Conservation (phyloP, 2,888 invertebrate genomes). For the Cordilura impudica region DNA sequence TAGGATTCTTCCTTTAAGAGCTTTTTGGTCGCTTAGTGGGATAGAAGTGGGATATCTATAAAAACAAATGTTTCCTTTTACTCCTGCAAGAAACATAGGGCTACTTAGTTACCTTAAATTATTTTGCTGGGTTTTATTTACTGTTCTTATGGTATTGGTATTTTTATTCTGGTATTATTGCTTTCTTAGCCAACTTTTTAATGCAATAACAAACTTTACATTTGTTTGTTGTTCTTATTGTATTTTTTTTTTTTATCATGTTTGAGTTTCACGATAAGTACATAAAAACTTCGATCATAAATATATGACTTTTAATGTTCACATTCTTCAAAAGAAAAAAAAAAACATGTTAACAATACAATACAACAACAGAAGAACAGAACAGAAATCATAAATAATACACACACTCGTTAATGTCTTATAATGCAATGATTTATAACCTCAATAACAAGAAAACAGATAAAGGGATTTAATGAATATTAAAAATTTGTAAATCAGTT, state of each 20-base stretch:
- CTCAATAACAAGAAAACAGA: constrained; percentile 48
- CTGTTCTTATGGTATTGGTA: not conserved
- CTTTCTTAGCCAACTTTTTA: constrained; percentile 17
- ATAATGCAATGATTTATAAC: constrained; percentile 60
- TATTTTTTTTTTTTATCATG: not conserved
- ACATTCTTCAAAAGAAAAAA: constrained; percentile 15
- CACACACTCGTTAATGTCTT: constrained; percentile 46
- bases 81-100: too few species aligned
- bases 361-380: not conserved
- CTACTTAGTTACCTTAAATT: too few species aligned
- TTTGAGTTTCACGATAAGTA: not conserved
- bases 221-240: constrained; percentile 1
- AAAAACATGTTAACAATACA: not conserved
- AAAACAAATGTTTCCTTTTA: too few species aligned
- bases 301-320: constrained; percentile 46
- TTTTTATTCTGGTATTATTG: not conserved
- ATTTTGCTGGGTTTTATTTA: not conserved
- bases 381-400: constrained; percentile 55
- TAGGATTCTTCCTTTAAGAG: too few species aligned
- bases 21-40: too few species aligned
- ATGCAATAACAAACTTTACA: constrained; percentile 38
- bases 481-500: constrained; percentile 33
- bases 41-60: too few species aligned
- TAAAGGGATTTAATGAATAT: constrained; percentile 56
- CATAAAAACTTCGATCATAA: constrained; percentile 59